Conservation (phyloP, 2,888 invertebrate genomes). For the Acleris cristana region DNA sequence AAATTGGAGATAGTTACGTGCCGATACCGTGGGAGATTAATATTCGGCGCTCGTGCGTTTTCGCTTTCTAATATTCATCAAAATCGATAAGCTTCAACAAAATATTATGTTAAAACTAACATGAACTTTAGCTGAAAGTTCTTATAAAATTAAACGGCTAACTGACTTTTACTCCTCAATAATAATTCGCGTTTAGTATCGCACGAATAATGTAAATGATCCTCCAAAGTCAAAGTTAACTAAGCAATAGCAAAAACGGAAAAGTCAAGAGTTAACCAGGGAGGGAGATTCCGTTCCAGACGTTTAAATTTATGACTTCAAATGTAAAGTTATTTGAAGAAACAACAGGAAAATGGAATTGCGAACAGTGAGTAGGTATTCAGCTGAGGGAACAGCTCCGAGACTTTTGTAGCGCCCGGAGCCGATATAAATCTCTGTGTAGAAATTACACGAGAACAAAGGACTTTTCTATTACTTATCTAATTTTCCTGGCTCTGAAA, state of each 20-base stretch:
- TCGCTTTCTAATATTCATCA: conserved; percentile 33
- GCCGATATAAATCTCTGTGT: conserved; percentile 48
- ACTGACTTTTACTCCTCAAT: neutral
- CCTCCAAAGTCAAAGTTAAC: conserved; percentile 10
- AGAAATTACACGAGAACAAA: conserved; percentile 46
- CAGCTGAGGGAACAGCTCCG: conserved; percentile 40
- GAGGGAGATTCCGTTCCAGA: conserved; percentile 28
- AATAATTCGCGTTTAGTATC: conserved; percentile 6
- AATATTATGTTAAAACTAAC: neutral
- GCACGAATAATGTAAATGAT: neutral
- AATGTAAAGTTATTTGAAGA: conserved; percentile 37
- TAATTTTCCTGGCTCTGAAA: conserved; percentile 39
- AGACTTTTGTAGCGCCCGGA: conserved; percentile 46
- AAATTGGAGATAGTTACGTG: conserved; percentile 64
- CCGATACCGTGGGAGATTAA: conserved; percentile 53
- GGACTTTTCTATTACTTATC: conserved; percentile 40
- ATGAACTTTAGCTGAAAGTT: neutral
- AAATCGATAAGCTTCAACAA: conserved; percentile 25
- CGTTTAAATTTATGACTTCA: conserved; percentile 35
- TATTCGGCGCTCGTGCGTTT: conserved; percentile 34
- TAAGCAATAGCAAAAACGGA: conserved; percentile 28
- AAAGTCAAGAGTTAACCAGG: conserved; percentile 26
- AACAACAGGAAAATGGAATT: conserved; percentile 47
- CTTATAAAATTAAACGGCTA: neutral
- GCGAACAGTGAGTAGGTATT: conserved; percentile 41